These are phyloP conservation scores for Timema podura DNA, from an alignment of 2,888 invertebrate species.

Conservation along the genomic window DNA sequence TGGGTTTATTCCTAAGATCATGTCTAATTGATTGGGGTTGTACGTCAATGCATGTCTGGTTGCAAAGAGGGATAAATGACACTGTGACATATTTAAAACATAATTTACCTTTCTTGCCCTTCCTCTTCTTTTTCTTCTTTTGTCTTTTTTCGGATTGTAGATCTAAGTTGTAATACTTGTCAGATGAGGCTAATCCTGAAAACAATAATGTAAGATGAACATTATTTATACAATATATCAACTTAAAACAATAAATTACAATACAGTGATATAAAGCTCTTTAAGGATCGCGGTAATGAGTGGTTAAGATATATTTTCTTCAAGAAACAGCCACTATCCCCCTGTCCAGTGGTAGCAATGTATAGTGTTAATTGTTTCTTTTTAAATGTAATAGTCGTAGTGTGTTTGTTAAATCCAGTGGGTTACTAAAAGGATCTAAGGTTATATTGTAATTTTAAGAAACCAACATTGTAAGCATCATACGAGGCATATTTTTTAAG, in stretches of 20 bases:
- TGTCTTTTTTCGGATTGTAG: conserved; percentile 44
- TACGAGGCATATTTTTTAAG: too few species aligned
- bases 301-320: background rate
- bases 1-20: too few species aligned
- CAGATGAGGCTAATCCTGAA: conserved; percentile 40
- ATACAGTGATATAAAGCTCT: background rate
- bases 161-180: conserved; percentile 50
- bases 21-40: too few species aligned
- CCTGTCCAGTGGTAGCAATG: too few species aligned
- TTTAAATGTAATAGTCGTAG: background rate
- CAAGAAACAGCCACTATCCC: too few species aligned
- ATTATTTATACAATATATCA: background rate
- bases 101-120: conserved; percentile 42
- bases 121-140: conserved; percentile 45
- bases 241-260: background rate
- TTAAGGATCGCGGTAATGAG: background rate
- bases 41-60: too few species aligned
- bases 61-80: too few species aligned
- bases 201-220: background rate
- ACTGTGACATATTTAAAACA: background rate
- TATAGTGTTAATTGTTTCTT: background rate
- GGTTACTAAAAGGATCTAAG: too few species aligned
- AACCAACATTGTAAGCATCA: too few species aligned
- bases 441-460: too few species aligned
- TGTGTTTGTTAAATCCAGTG: background rate